These are phyloP conservation scores for Gadopsis bispinosus DNA, from an alignment of 2,797 vertebrate genomes.

Conservation along the genomic window DNA sequence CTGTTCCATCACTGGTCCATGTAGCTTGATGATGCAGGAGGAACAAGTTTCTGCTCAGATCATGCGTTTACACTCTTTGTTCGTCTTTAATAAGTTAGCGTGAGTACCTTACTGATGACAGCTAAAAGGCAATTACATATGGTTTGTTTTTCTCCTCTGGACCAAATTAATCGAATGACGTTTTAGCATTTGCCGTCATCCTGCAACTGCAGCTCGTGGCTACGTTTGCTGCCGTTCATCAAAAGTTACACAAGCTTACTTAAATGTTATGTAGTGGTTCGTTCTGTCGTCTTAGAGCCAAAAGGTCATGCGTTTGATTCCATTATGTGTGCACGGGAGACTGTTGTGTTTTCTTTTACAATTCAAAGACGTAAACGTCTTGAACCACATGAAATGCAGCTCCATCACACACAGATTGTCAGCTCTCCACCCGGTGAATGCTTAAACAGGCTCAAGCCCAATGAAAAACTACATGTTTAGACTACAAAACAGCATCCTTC, in stretches of 20 bases:
- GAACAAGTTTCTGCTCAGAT: too few relatives aligned
- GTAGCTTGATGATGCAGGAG: too few relatives aligned
- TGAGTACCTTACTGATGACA: too few relatives aligned
- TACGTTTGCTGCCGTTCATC: not conserved
- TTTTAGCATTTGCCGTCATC: not conserved
- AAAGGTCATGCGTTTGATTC: not conserved
- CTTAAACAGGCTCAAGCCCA: not conserved
- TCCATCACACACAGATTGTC: not conserved
- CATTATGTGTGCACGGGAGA: not conserved
- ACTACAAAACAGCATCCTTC: slow-evolving; percentile 37
- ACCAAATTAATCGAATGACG: not conserved
- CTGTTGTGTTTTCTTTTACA: not conserved
- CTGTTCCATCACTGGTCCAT: too few relatives aligned
- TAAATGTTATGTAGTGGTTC: not conserved
- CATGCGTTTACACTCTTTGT: too few relatives aligned
- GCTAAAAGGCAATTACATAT: too few relatives aligned
- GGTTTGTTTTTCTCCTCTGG: not conserved
- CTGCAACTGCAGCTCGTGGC: not conserved
- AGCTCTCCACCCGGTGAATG: not conserved
- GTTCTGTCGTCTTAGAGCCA: not conserved
- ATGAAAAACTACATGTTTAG: slow-evolving; percentile 19
- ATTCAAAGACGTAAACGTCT: not conserved
- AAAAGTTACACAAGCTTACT: not conserved
- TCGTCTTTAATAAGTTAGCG: too few relatives aligned
- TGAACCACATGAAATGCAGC: not conserved